phyloP scores from a whole-genome alignment of 2,113 vertebrate species.

The Crotalus viridis region DNA sequence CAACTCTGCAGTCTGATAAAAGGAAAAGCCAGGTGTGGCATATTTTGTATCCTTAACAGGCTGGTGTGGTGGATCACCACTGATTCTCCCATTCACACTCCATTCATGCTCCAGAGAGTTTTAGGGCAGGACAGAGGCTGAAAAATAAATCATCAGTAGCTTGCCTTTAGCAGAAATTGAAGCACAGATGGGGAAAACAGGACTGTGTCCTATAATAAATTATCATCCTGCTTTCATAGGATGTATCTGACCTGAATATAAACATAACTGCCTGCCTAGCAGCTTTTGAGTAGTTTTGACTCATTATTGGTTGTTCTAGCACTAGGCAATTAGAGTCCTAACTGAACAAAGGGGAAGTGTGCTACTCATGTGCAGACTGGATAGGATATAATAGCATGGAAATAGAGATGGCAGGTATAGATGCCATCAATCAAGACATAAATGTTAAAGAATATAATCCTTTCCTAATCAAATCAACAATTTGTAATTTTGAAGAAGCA shows the following conservation, averaged over 20 bases:
- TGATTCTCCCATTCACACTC: not conserved
- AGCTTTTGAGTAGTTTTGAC: not conserved
- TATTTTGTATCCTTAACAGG: not conserved
- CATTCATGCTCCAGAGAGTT: not conserved
- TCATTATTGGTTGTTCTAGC: not conserved
- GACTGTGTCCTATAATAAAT: not conserved
- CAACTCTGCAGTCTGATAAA: not conserved
- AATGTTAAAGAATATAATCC: not conserved
- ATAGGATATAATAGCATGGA: not conserved
- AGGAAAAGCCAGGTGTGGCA: not conserved
- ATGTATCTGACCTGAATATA: not conserved
- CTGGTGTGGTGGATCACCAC: not conserved
- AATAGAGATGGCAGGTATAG: not conserved
- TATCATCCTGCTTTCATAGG: not conserved
- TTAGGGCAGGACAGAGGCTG: not conserved
- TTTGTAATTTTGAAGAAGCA: not conserved
- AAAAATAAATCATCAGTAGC: not conserved
- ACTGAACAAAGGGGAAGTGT: not conserved
- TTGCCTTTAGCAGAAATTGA: not conserved
- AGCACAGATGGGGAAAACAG: not conserved
- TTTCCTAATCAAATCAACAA: not conserved
- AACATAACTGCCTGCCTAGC: not conserved
- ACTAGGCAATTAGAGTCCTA: not conserved
- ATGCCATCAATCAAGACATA: not conserved
- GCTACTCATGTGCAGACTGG: not conserved